These are phyloP conservation scores for Philhelius pedissequus DNA, from an alignment of 2,888 invertebrate species.

Conservation along the genomic window DNA sequence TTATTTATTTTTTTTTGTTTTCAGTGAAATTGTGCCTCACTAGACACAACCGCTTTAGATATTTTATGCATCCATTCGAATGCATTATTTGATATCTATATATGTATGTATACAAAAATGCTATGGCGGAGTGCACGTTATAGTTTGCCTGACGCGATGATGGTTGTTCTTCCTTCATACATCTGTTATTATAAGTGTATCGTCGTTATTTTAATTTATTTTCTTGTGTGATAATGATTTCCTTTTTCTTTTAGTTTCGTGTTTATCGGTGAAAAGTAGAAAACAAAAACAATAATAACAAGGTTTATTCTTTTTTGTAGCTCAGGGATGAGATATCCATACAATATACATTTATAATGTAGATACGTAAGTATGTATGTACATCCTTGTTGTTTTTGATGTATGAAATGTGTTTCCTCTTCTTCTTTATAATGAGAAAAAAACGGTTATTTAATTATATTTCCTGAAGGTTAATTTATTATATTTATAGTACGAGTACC, in stretches of 20 bases:
- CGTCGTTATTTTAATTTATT: constrained; percentile 33
- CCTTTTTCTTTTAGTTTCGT: neutral
- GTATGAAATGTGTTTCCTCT: constrained; percentile 2
- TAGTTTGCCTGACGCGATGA: neutral
- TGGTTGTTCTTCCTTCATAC: neutral
- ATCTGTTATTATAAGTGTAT: constrained; percentile 25
- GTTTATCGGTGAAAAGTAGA: constrained; percentile 5
- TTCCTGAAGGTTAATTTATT: constrained; percentile 33
- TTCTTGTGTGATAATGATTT: constrained; percentile 33
- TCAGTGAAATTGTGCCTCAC: neutral
- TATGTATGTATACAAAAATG: neutral
- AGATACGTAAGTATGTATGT: no score
- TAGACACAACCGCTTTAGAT: constrained; percentile 27
- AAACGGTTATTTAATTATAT: constrained; percentile 22
- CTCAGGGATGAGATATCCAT: neutral
- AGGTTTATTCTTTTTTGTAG: neutral
- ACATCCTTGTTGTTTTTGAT: neutral
- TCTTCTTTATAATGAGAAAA: neutral
- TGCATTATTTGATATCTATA: constrained; percentile 30
- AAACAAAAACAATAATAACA: neutral
- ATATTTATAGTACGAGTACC: no score
- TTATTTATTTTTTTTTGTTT: neutral
- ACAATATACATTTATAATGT: no score
- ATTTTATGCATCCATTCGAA: constrained; percentile 38
- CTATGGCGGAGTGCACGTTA: neutral